These are phyloP conservation scores for Bucco capensis DNA, from an alignment of 2,113 vertebrate genomes.

Conservation along the genomic window DNA sequence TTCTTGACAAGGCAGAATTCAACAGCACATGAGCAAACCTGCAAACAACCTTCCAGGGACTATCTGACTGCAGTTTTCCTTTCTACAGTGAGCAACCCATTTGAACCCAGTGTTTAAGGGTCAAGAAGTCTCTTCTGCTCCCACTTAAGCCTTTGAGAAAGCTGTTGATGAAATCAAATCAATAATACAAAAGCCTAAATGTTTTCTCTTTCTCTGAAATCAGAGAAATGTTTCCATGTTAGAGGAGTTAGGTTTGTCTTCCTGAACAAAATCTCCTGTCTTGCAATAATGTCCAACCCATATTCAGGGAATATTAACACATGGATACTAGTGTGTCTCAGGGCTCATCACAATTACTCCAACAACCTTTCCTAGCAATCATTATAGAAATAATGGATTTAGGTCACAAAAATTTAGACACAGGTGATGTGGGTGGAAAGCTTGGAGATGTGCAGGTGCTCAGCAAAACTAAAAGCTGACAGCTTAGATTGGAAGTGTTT, in stretches of 20 bases:
- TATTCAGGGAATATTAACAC: not conserved
- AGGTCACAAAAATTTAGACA: not conserved
- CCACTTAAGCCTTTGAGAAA: not conserved
- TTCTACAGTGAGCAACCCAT: not conserved
- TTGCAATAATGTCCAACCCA: fast-evolving
- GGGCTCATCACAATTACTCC: not conserved
- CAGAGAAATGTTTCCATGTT: not conserved
- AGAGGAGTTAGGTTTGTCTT: not conserved
- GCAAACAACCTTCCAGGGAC: not conserved
- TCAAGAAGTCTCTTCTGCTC: not conserved
- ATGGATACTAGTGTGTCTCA: not conserved
- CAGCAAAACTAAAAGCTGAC: not conserved
- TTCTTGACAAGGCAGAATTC: not conserved
- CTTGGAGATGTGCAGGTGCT: not conserved
- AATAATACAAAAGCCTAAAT: not conserved
- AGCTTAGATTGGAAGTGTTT: not conserved
- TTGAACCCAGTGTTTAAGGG: not conserved
- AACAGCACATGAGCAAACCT: not conserved
- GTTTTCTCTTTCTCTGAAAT: not conserved
- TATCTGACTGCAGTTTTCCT: not conserved
- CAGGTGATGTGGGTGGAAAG: not conserved
- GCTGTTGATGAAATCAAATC: not conserved
- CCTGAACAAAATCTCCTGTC: not conserved
- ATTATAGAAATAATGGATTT: not conserved
- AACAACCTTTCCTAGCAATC: not conserved